Conservation (phyloP, 2,113 vertebrate species). For the Coptodon bakossiorum region DNA sequence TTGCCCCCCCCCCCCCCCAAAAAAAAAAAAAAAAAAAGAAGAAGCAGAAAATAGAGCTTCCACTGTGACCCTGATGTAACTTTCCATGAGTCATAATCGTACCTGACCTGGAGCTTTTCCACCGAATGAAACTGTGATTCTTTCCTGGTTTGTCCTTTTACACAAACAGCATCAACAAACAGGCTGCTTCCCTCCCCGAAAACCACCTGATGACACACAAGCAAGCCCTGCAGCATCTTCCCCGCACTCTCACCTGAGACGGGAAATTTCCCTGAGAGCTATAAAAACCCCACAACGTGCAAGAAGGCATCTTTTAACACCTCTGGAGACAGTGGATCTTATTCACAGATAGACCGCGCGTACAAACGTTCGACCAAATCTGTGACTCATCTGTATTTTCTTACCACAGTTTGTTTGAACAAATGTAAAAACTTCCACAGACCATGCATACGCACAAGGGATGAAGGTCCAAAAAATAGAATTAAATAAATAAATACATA, state of each 20-base stretch:
- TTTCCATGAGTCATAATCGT: slow-evolving; percentile 12
- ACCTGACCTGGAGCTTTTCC: slow-evolving; percentile 15
- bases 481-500: neutral
- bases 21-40: neutral
- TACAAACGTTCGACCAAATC: neutral
- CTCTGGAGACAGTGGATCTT: neutral
- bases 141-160: slow-evolving; percentile 12
- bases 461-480: neutral
- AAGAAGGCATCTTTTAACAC: neutral
- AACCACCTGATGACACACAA: neutral
- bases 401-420: neutral
- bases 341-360: neutral
- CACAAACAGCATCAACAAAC: slow-evolving; percentile 4
- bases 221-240: neutral
- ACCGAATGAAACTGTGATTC: neutral
- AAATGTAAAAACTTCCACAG: neutral
- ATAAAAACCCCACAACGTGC: neutral
- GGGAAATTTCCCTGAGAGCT: neutral
- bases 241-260: neutral
- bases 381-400: neutral
- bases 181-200: neutral
- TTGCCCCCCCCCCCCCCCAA: neutral
- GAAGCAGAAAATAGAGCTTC: neutral
- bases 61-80: slow-evolving; percentile 2
- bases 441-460: neutral